Base-by-base conservation (phyloP, 2,797 vertebrate species). In the Crenuchus spilurus region DNA sequence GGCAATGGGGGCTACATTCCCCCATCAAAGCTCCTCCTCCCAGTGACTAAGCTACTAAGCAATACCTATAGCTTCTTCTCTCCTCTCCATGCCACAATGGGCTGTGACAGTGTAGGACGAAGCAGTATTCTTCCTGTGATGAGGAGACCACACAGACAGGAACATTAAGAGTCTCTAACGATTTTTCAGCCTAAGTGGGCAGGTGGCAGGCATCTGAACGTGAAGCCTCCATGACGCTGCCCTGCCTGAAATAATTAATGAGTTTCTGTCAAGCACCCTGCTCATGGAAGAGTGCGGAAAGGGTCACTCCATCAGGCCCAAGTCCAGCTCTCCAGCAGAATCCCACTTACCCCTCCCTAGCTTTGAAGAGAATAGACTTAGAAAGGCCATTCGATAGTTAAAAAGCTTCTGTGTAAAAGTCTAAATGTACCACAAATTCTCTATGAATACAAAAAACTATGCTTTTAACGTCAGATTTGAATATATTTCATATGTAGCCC, bases 221-320 rank as follows among this genome's bases (percentile, higher is more conserved):
- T 63, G 68, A 84, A 78, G 77, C 75, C 81, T 71, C 70, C 11
- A 41, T 73, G 77, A 74, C 74, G 74, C 76, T 35, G 44, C 70
- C 61, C 80, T 72, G 67, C 76, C 73, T 55, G 65, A 58, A 76
- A 82, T 90, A 89, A 90, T 91, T 88, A 91, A 90, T 86, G 88
- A 89, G 77, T 62, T 80, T 88, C 79, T 81, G 75, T 90, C 88
- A 86, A 80, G 78, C 60, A 24, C 48, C 60, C 55, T 66, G 41
- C 70, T 82, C 54, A 62, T 51, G 49, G 78, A 79, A 75, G 51
- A 77, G 81, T 52, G 49, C 42, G 35, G 42, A 62, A 60, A 55
- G 48, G 77, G 80, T 66, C 37, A 69, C 52, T 74, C 83, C 82
- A 82, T 87, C 84, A 83, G 67, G 79, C 75, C 82, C 75, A 69